Base-by-base conservation (phyloP, 2,888 invertebrate species). In the Camptogramma bilineatum region DNA sequence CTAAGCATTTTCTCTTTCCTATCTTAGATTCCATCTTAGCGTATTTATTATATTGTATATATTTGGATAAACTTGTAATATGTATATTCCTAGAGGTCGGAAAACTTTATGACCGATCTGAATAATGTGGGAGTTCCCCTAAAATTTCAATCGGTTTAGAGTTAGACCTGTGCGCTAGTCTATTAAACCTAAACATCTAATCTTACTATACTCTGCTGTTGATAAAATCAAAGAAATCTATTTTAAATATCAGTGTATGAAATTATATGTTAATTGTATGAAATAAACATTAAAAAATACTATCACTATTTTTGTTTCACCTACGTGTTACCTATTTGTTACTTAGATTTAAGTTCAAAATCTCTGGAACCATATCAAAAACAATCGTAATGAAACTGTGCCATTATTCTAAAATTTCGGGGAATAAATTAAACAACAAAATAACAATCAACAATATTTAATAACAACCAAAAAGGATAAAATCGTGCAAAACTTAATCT, bases 231-330 rank as follows among this genome's bases (percentile, higher is more conserved):
- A 86, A 88, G 86, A 84, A 88, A 86, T 91, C 87, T 92, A 92
- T 92, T 92, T 92, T 92, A 90, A 92, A 91, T 92, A 92, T 90
- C 86, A 90, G 79, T 91, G 89, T 91, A 91, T 77, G 85, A 87
- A 82, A 86, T 78, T 90, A 86, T 85, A 90, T 90, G 90, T 91
- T 91, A 88, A 84, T 74, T 88, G 90, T 92, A 90, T 85, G 76
- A 84, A 86, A 89, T 89, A 87, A 88, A 88, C 82, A 74, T 75
- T 76, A 73, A 76, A 80, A 84, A 65, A 54, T 50, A 64, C 51
- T 16, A 46, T 46, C 10, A 34, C 58, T 16, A 18, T 48, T 19
- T 42, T 7, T n/a, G n/a, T 44, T 44, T 28, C 7, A 28, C 28
- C 5, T 28, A 28, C 2, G 21, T 28, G 7, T 8, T 28, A 21